Conservation (phyloP, 92 coral and sea anemone genomes). For the Porites divaricata region DNA sequence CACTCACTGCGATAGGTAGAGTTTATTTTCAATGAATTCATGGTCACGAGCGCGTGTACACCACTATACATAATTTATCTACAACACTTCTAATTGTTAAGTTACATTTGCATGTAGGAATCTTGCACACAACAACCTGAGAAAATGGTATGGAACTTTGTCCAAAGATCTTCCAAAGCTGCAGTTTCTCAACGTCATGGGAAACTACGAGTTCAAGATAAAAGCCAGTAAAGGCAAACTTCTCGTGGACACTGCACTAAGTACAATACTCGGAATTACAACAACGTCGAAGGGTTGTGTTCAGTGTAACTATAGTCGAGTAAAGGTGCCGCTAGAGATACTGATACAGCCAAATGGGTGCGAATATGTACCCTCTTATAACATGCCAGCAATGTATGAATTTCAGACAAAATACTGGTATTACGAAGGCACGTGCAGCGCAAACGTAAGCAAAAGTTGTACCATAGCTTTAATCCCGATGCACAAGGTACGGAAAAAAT, state of each 20-base stretch:
- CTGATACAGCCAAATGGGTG: conserved; percentile 14
- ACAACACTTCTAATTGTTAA: neutral
- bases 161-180: conserved; percentile 34
- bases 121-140: conserved; percentile 42
- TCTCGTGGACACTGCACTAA: conserved; percentile 40
- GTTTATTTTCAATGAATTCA: neutral
- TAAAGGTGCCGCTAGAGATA: conserved; percentile 13
- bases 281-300: conserved; percentile 32
- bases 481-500: conserved; percentile 4
- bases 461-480: conserved; percentile 2
- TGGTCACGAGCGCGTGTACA: neutral
- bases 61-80: neutral
- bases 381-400: conserved; percentile 43
- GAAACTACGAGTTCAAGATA: conserved; percentile 35
- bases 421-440: conserved; percentile 39
- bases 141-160: conserved; percentile 49
- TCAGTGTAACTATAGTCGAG: conserved; percentile 49
- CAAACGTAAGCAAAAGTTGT: conserved; percentile 13
- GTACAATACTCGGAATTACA: conserved; percentile 37
- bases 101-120: conserved; percentile 22
- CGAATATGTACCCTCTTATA: conserved; percentile 35
- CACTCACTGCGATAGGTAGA: no score
- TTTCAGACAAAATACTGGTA: conserved; percentile 27
- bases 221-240: neutral
- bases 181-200: conserved; percentile 36